Conservation (phyloP, 1,140 invertebrate species). For the Ganaspis sp. region DNA sequence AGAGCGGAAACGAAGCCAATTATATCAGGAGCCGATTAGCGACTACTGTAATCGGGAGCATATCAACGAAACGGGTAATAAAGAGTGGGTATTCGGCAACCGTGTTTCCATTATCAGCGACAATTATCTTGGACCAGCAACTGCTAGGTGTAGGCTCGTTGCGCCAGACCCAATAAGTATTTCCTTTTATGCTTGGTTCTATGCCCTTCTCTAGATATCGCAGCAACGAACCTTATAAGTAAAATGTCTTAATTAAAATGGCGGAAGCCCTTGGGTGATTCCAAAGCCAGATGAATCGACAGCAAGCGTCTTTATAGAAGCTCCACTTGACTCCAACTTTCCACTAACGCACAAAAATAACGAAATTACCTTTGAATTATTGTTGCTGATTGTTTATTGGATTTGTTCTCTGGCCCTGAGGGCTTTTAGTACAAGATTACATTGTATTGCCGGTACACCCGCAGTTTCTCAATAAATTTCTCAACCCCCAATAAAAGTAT, state of each 20-base stretch:
- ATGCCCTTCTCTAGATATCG: constrained; percentile 32
- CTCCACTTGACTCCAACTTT: no score
- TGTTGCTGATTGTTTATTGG: background rate
- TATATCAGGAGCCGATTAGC: constrained; percentile 52
- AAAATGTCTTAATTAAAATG: constrained; percentile 59
- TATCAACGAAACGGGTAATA: constrained; percentile 55
- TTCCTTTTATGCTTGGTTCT: constrained; percentile 46
- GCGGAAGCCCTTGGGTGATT: constrained; percentile 42
- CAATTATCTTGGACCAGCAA: constrained; percentile 58
- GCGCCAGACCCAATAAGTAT: constrained; percentile 45
- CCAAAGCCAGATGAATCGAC: background rate
- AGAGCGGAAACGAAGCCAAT: constrained; percentile 47
- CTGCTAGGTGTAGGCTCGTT: constrained; percentile 41
- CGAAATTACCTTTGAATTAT: background rate
- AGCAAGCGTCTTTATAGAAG: background rate
- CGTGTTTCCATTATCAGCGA: constrained; percentile 54
- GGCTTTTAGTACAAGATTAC: no score
- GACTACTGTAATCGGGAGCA: constrained; percentile 50
- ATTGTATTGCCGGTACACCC: constrained; percentile 60
- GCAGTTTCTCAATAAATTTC: constrained; percentile 62
- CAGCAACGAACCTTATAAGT: constrained; percentile 41
- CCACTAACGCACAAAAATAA: no score
- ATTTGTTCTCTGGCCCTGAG: constrained; percentile 51
- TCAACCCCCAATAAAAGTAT: constrained; percentile 59
- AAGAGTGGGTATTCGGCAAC: constrained; percentile 56